phyloP scores from a whole-genome alignment of 1,140 invertebrate genomes.

The Caenorhabditis remanei region DNA sequence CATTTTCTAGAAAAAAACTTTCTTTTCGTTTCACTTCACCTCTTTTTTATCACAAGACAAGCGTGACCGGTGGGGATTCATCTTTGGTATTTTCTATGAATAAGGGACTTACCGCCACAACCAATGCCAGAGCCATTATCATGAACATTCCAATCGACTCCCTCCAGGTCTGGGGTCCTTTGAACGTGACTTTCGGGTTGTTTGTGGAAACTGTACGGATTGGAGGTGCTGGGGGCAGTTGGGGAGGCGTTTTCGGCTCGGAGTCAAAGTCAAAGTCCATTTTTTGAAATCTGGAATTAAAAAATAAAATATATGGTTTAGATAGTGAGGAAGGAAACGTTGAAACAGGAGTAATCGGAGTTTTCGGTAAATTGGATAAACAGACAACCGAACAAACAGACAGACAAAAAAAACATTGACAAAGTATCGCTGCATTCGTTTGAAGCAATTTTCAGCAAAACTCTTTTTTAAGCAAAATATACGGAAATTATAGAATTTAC shows the following conservation, averaged over 20 bases:
- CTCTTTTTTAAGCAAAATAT: too few species aligned
- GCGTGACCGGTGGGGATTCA: too few species aligned
- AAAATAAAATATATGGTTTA: not conserved
- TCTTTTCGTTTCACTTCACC: not conserved
- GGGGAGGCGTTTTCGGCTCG: slow-evolving; percentile 13
- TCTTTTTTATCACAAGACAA: not conserved
- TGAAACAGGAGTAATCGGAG: too few species aligned
- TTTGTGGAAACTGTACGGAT: slow-evolving; percentile 45
- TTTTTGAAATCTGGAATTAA: not conserved
- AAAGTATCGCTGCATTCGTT: too few species aligned
- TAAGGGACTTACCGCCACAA: slow-evolving; percentile 36
- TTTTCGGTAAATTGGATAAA: too few species aligned
- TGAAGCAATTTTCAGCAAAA: too few species aligned
- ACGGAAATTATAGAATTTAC: too few species aligned
- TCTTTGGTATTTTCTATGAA: not conserved
- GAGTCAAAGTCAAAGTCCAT: slow-evolving; percentile 19
- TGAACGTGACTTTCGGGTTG: slow-evolving; percentile 51
- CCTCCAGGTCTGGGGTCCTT: slow-evolving; percentile 54
- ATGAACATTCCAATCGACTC: slow-evolving; percentile 43
- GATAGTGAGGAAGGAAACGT: too few species aligned
- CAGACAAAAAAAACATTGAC: too few species aligned
- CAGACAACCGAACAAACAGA: too few species aligned
- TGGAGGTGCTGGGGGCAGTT: slow-evolving; percentile 41
- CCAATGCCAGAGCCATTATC: not conserved
- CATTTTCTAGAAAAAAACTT: too few species aligned